Base-by-base conservation (phyloP, 2,113 vertebrate species). In the Brevimyrus niger region DNA sequence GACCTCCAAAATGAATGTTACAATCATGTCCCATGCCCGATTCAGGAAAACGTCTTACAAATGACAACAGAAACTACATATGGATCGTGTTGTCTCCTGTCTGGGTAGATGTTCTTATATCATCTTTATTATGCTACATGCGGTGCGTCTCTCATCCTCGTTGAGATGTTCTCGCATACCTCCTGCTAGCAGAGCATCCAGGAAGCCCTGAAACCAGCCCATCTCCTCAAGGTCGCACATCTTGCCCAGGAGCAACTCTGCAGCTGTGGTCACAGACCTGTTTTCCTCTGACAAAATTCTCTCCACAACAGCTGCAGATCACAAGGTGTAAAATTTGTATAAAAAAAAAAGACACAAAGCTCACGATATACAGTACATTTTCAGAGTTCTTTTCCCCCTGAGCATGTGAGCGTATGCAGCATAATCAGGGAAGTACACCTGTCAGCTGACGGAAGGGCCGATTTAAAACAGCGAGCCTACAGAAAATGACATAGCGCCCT, bases 191-290 rank as follows among this genome's bases (percentile, higher is more conserved):
- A 93, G 89, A 2, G 13, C 53, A 84, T 94, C 92, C 85, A 92
- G 76, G 53, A 94, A 92, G 7, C 65, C 92, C 69, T 89, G 92
- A 73, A 92, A 93, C 92, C 93, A 94, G 51, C 93, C 93, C 10
- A 0, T 4, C 7, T 90, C 55, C 0, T 93, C 88, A 31, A 93
- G 55, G 3, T 46, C 23, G 44, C 31, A 69, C 87, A 94, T 89
- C 17, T 9, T 73, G 0, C 91, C 80, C n/a, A 94, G 86, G 65
- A 94, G 69, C 73, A 87, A 47, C 83, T 90, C n/a, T 31, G 91
- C 91, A 6, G 93, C 92, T 3, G 1, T 1, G 1, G 87, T 92
- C 27, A 89, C 82, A 27, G 92, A 94, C 1, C 0, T 69, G 3
- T 9, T 44, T 90, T 94, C 93, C 44, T 83, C 8, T 2, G 91